Evolutionary conservation across 1,140 invertebrate genomes (phyloP).

Genomic region (Drosophila mojavensis): DNA sequence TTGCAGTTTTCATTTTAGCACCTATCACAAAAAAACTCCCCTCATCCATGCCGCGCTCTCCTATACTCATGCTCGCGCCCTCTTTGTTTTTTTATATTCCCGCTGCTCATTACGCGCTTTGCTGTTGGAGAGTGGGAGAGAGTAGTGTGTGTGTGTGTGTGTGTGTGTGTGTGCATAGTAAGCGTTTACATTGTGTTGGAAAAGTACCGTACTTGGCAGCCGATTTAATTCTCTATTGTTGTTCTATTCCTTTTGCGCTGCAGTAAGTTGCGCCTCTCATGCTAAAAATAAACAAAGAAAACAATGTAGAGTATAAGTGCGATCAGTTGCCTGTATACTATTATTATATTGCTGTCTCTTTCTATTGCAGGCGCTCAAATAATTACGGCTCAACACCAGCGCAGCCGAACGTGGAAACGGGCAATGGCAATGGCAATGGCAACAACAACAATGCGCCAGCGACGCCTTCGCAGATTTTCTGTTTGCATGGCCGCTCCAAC

Average conservation of each 20-base stretch:
- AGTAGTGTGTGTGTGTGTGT: too few species aligned
- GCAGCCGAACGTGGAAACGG: conserved; percentile 36
- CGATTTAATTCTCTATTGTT: conserved; percentile 37
- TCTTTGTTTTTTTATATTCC: conserved; percentile 10
- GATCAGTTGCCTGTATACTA: neutral
- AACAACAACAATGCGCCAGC: conserved; percentile 65
- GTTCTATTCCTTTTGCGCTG: conserved; percentile 6
- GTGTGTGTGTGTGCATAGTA: neutral
- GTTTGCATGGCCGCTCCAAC: conserved; percentile 74
- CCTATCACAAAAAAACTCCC: conserved; percentile 66
- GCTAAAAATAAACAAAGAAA: conserved; percentile 22
- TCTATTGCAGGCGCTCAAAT: conserved; percentile 42
- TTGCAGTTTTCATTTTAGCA: conserved; percentile 78
- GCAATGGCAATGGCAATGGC: conserved; percentile 50
- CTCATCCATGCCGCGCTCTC: conserved; percentile 41
- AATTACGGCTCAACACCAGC: conserved; percentile 67
- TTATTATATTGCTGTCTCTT: neutral
- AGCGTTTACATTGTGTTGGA: conserved; percentile 36
- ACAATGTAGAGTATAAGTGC: conserved; percentile 14
- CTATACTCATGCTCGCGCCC: conserved; percentile 17
- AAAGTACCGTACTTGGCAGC: conserved; percentile 30
- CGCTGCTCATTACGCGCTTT: conserved; percentile 37
- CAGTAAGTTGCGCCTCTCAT: conserved; percentile 13
- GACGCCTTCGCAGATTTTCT: conserved; percentile 72
- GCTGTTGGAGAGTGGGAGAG: neutral